A percentile compares a stretch with the other conserved stretches of the same genome.
These are phyloP conservation scores for Leptogaster cylindrica DNA, from an alignment of 2,888 invertebrate genomes.

Conservation along the genomic window DNA sequence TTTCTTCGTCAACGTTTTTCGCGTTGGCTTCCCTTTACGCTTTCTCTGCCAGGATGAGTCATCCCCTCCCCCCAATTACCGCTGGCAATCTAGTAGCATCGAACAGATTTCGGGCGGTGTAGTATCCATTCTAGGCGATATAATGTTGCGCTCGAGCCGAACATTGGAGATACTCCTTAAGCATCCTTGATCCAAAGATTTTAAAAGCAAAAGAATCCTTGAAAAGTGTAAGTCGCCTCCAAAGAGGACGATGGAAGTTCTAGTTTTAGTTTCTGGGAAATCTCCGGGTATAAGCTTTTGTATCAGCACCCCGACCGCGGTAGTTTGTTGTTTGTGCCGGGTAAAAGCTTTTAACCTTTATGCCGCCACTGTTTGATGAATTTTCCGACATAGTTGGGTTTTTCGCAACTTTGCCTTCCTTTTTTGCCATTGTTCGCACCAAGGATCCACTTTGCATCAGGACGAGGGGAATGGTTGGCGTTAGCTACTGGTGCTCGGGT, in stretches of 20 bases:
- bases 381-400: conserved; percentile 9
- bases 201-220: conserved; percentile 30
- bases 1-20: conserved; percentile 34
- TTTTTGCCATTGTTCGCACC: not conserved
- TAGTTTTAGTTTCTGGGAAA: conserved; percentile 36
- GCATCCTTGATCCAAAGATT: conserved; percentile 36
- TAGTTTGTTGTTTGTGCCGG: conserved; percentile 6
- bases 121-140: not conserved
- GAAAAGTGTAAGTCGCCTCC: conserved; percentile 34
- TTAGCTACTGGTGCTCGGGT: not conserved
- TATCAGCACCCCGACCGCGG: conserved; percentile 12
- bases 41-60: not conserved
- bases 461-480: not conserved
- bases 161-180: conserved; percentile 20
- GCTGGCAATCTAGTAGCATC: conserved; percentile 2
- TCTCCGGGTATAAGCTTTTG: conserved; percentile 32
- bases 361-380: conserved; percentile 25
- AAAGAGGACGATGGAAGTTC: not conserved
- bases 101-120: conserved; percentile 11
- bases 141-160: conserved; percentile 25
- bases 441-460: not conserved
- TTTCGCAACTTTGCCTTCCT: not conserved
- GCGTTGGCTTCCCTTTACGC: conserved; percentile 22
- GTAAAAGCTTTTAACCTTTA: conserved; percentile 41
- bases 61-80: not conserved